Percentiles rank a stretch among this genome's conserved stretches.
Evolutionary conservation across 2,888 invertebrate species (phyloP).

Genomic region (Campoletis raptor): DNA sequence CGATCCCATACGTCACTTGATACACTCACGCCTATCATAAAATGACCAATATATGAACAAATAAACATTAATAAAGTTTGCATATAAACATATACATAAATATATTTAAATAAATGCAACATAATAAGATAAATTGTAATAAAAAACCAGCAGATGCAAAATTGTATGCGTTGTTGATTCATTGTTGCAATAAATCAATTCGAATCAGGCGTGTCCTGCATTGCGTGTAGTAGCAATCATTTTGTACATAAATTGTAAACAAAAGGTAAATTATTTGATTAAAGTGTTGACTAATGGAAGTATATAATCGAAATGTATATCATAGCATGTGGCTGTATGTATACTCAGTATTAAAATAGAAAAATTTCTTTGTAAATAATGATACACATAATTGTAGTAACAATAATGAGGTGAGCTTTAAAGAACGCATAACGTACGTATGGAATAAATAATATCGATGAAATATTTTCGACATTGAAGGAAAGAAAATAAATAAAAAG

Average conservation of each 20-base stretch:
- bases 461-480: background rate
- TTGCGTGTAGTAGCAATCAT: slow-evolving; percentile 54
- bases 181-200: slow-evolving; percentile 1
- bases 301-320: slow-evolving; percentile 40
- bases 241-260: slow-evolving; percentile 57
- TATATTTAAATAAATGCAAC: background rate
- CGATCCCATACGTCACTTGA: slow-evolving; percentile 14
- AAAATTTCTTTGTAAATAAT: slow-evolving; percentile 56
- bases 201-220: slow-evolving; percentile 15
- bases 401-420: slow-evolving; percentile 20
- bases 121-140: background rate
- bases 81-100: slow-evolving; percentile 13
- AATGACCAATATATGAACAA: slow-evolving; percentile 51
- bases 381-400: background rate
- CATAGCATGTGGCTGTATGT: slow-evolving; percentile 20
- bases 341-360: slow-evolving; percentile 1
- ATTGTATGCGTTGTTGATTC: slow-evolving; percentile 13
- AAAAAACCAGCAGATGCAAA: slow-evolving; percentile 25
- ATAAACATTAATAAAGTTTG: slow-evolving; percentile 4
- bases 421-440: slow-evolving; percentile 24
- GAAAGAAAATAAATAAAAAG: background rate
- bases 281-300: slow-evolving; percentile 13
- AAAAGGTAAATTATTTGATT: background rate
- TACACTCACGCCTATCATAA: slow-evolving; percentile 41
- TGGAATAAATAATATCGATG: background rate